phyloP scores from a whole-genome alignment of 2,113 vertebrate genomes.

The Cynocephalus volans region DNA sequence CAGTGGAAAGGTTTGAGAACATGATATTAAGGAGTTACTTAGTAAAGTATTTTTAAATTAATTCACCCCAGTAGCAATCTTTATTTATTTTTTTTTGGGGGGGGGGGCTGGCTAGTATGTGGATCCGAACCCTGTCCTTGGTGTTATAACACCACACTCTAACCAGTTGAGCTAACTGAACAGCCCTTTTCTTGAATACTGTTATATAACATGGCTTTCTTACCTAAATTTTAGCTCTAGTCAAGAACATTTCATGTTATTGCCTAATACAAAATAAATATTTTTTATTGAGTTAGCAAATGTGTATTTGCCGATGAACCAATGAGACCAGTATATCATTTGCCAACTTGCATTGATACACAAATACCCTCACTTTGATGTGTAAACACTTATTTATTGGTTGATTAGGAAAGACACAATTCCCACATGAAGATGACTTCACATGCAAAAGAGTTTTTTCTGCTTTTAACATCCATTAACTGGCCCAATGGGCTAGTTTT shows the following conservation, averaged over 20 bases:
- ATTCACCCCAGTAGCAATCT: not conserved
- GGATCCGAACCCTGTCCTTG: no score
- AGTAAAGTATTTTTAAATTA: not conserved
- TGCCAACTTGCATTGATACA: not conserved
- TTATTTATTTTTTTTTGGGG: no score
- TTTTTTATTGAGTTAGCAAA: slow-evolving; percentile 58
- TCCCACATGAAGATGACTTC: not conserved
- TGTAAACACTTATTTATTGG: not conserved
- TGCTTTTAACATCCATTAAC: not conserved
- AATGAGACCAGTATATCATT: not conserved
- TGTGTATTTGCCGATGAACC: not conserved
- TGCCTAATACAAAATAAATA: not conserved
- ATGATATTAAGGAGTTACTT: not conserved
- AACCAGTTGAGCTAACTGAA: no score
- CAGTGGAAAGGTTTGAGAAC: not conserved
- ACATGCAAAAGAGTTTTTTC: not conserved
- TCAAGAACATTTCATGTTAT: not conserved
- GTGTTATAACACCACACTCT: no score
- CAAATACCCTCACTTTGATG: not conserved
- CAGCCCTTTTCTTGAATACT: slow-evolving; percentile 23
- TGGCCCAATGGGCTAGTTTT: not conserved
- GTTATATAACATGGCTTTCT: slow-evolving; percentile 20
- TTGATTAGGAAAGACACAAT: not conserved
- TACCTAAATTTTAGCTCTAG: slow-evolving; percentile 9
- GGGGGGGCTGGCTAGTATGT: no score